These are phyloP conservation scores for Marcusenius ussheri DNA, from an alignment of 2,113 vertebrate species.

Conservation along the genomic window DNA sequence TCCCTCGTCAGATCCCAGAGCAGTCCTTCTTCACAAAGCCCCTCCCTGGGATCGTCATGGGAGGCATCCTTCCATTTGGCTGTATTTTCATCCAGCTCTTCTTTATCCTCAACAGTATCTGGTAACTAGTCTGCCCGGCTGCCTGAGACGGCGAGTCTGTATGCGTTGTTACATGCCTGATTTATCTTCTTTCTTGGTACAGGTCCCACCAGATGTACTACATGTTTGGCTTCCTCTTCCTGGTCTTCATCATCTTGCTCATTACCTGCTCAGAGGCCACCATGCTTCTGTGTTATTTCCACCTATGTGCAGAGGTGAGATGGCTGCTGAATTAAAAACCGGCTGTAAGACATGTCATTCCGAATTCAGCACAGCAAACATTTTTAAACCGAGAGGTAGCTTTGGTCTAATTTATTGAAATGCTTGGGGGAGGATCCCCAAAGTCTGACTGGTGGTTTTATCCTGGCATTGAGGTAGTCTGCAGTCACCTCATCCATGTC, in stretches of 20 bases:
- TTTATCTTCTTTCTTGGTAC: background rate
- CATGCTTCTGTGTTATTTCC: constrained; percentile 96
- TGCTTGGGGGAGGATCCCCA: background rate
- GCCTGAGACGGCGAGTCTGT: background rate
- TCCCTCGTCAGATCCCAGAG: constrained; percentile 94
- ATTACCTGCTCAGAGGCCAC: constrained; percentile 98
- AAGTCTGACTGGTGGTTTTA: background rate
- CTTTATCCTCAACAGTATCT: constrained; percentile 98
- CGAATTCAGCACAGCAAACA: background rate
- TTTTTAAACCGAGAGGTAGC: background rate
- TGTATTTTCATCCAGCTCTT: constrained; percentile 99
- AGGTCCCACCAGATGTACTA: constrained; percentile 99
- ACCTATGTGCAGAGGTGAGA: constrained; percentile 92
- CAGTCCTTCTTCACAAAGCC: constrained; percentile 97
- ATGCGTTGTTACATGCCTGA: no score
- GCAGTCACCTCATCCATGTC: background rate
- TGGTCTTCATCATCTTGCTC: constrained; percentile 96
- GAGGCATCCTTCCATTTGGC: constrained; percentile 93
- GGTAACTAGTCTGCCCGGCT: constrained; percentile 55
- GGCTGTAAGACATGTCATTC: background rate
- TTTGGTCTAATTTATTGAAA: background rate
- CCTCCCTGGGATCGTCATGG: constrained; percentile 91
- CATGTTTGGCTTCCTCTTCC: constrained; percentile 99
- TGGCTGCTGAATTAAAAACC: background rate
- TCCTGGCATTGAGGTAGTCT: background rate